A percentile compares a stretch with the other conserved stretches of the same genome.
These are phyloP conservation scores for Apodemus agrarius DNA, from an alignment of 2,797 vertebrate species.

Conservation along the genomic window DNA sequence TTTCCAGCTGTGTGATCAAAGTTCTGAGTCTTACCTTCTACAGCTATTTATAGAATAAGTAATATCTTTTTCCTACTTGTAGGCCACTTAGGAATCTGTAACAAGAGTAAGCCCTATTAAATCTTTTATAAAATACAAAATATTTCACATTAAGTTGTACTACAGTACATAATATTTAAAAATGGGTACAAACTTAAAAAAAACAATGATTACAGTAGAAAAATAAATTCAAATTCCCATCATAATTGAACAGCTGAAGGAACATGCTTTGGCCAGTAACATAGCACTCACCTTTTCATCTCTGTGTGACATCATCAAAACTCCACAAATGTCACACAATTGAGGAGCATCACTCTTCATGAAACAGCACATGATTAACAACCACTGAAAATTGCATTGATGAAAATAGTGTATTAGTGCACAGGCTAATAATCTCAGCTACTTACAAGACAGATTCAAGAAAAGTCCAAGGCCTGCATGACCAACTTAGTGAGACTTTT, in stretches of 20 bases:
- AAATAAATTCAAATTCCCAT: not conserved
- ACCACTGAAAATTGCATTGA: not conserved
- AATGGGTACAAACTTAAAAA: not conserved
- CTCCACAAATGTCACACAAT: not conserved
- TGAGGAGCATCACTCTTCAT: not conserved
- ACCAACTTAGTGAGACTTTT: not conserved
- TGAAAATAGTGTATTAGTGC: not conserved
- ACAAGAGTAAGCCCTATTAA: conserved; percentile 31
- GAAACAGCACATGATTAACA: not conserved
- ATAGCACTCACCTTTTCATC: not conserved
- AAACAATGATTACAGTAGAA: not conserved
- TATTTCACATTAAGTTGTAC: not conserved
- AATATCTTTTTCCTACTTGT: not conserved
- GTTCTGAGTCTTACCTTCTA: conserved; percentile 39
- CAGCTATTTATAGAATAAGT: conserved; percentile 1
- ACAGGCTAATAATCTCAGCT: not conserved
- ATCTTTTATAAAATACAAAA: conserved; percentile 2
- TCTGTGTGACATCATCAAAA: not conserved
- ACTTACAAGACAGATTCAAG: not conserved
- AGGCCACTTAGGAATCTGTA: not conserved
- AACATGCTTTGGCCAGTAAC: not conserved
- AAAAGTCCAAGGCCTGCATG: not conserved
- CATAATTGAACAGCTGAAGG: not conserved
- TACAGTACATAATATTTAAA: not conserved
- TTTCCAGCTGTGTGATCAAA: conserved; percentile 1